Evolutionary conservation across 2,113 vertebrate species (phyloP), one percentile per base, ranked within the genome.

Genomic region (Notothenia rossii): DNA sequence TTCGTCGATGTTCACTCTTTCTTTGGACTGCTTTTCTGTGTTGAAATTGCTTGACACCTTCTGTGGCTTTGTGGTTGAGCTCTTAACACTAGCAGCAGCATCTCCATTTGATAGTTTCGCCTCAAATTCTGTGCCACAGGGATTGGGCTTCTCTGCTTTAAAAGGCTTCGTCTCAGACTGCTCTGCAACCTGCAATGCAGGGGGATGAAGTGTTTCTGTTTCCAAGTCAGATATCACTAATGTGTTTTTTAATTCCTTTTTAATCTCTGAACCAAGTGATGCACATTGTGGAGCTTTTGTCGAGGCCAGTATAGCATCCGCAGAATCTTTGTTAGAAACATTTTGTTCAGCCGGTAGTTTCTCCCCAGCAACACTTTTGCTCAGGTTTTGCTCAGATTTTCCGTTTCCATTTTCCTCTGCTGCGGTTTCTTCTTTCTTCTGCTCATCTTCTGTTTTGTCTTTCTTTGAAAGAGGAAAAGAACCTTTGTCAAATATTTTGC

Each of bases 401-500:
- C 14, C 25, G 1, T 49, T 7, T 75, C 48, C 33, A 17, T 78
- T 88, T 75, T 86, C 60, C 46, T 63, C 60, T 5, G 18, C 51
- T 48, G 69, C 14, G 36, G 17, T 48, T 5, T 73, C 72, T 14
- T 40, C 71, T 20, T 45, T 67, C 15, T 64, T 62, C 22, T 59
- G 56, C 46, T 76, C 55, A 40, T 82, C 61, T 43, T 84, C 56
- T 11, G 50, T 46, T 33, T 78, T 55, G 3, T 49, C 69, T 8
- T 65, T 77, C 45, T 79, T 78, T 0, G 86, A 9, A 5, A 66
- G 29, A 25, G 10, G 56, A 25, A 68, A 54, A 12, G 40, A 82
- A 1, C 95, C 95, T 75, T 92, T 90, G 29, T 96, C 95, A 78
- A 94, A 95, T 87, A 96, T 91, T 86, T 95, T 95, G 53, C 89